These are phyloP conservation scores for Urocyon cinereoargenteus DNA, from an alignment of 2,797 vertebrate species.

Conservation along the genomic window DNA sequence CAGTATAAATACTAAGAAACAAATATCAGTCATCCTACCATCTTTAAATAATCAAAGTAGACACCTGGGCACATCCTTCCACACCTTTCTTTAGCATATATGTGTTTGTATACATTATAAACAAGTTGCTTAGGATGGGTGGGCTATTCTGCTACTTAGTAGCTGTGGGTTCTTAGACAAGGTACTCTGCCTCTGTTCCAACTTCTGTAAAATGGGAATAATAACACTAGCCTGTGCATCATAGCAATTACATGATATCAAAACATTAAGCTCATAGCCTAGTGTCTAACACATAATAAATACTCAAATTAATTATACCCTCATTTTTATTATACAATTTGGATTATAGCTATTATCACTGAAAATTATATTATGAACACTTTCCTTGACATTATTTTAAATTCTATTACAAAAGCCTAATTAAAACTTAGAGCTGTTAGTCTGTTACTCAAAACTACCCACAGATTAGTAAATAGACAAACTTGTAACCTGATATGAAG, in stretches of 20 bases:
- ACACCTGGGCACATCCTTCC: neutral
- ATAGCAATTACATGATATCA: neutral
- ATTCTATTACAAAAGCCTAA: conserved; percentile 79
- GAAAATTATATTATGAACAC: conserved; percentile 73
- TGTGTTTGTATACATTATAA: neutral
- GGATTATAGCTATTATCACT: conserved; percentile 36
- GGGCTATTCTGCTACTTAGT: neutral
- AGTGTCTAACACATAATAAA: neutral
- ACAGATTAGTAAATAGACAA: conserved; percentile 35
- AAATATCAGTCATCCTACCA: neutral
- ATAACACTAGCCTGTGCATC: neutral
- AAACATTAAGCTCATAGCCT: neutral
- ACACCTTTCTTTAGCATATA: neutral
- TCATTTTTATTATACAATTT: neutral
- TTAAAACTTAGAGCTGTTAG: conserved; percentile 69
- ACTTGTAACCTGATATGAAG: neutral
- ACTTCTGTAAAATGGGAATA: neutral
- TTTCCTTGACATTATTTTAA: conserved; percentile 80
- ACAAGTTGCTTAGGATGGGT: neutral
- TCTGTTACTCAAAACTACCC: conserved; percentile 32
- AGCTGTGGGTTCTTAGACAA: neutral
- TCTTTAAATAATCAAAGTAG: conserved; percentile 4
- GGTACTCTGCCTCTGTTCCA: neutral
- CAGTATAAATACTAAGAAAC: neutral
- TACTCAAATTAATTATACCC: conserved; percentile 16